Evolutionary conservation across 2,113 vertebrate genomes (phyloP).

Genomic region (Corydoras sp.): DNA sequence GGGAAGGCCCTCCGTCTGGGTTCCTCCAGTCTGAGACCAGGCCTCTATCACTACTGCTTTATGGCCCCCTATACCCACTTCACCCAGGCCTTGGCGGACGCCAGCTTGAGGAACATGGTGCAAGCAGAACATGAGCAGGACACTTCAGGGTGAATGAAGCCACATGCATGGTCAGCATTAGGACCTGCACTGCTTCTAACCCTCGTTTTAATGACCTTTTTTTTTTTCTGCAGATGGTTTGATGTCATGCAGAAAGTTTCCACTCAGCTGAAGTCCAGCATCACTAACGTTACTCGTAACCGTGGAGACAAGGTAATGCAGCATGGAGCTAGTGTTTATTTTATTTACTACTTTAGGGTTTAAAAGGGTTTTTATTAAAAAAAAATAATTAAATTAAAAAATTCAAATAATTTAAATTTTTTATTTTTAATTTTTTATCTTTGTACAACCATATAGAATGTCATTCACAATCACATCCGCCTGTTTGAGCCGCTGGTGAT

Average conservation of each 20-base stretch:
- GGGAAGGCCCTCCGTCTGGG: slow-evolving; percentile 76
- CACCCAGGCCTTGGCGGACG: slow-evolving; percentile 93
- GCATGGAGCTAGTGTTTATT: not conserved
- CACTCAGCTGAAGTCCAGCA: slow-evolving; percentile 80
- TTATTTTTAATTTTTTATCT: too few relatives aligned
- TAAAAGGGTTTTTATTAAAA: too few relatives aligned
- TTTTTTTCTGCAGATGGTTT: slow-evolving; percentile 77
- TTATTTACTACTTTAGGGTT: too few relatives aligned
- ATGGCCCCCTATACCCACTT: slow-evolving; percentile 98
- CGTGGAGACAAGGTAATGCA: slow-evolving; percentile 86
- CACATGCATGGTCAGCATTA: not conserved
- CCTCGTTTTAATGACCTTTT: not conserved
- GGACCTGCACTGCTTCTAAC: not conserved
- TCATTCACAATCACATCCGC: slow-evolving; percentile 94
- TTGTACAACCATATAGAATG: slow-evolving; percentile 66
- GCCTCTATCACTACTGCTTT: slow-evolving; percentile 97
- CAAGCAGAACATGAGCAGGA: slow-evolving; percentile 90
- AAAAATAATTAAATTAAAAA: too few relatives aligned
- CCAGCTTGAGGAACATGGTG: slow-evolving; percentile 92
- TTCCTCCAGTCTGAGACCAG: slow-evolving; percentile 65
- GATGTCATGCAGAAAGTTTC: slow-evolving; percentile 96
- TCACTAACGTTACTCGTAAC: slow-evolving; percentile 79
- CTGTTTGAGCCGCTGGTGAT: slow-evolving; percentile 97
- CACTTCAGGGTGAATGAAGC: slow-evolving; percentile 75
- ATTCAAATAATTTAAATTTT: too few relatives aligned